Base-by-base conservation (phyloP, 2,888 invertebrate genomes). In the Dicycla oo region DNA sequence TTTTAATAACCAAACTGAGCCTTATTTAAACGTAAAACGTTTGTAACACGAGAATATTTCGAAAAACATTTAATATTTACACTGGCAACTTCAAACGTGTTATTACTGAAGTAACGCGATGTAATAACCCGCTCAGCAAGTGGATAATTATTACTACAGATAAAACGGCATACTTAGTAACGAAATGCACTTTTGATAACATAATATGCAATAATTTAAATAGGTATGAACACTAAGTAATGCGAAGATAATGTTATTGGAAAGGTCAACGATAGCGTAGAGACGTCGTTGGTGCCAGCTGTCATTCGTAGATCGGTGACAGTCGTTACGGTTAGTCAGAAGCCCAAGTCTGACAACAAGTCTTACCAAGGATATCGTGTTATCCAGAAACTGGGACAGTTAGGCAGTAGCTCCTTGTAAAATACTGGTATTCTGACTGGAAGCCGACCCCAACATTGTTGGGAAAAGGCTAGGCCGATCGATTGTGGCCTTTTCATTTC, bases 151-250 rank as follows among this genome's bases (percentile, higher is more conserved):
- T 58, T 34, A 54, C 51, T 18, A 15, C 3, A 67, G 63, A 71
- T 67, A 69, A 71, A 75, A 75, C 57, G 26, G 34, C 70, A 64
- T 75, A n/a, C n/a, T n/a, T n/a, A 62, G 62, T 54, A 73, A 67
- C 66, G 8, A 57, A 58, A 62, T 65, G n/a, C 57, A 47, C 45
- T 58, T 62, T 68, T 58, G 57, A 68, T 66, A 76, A 65, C 58
- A 60, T 34, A n/a, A n/a, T 56, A 18, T 66, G 26, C 40, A 69
- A 43, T 58, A 30, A 69, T 66, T 77, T 66, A 34, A 45, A 80
- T 49, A 65, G 26, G 53, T 56, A 58, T 23, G 38, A 51, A 45
- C 38, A 49, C 43, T 69, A 64, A 54, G 56, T 60, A 69, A 73
- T 63, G 20, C n/a, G 30, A 20, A 49, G 51, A 51, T 61, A 68